Evolutionary conservation across 2,113 vertebrate genomes (phyloP).

Genomic region (Rhea americana): DNA sequence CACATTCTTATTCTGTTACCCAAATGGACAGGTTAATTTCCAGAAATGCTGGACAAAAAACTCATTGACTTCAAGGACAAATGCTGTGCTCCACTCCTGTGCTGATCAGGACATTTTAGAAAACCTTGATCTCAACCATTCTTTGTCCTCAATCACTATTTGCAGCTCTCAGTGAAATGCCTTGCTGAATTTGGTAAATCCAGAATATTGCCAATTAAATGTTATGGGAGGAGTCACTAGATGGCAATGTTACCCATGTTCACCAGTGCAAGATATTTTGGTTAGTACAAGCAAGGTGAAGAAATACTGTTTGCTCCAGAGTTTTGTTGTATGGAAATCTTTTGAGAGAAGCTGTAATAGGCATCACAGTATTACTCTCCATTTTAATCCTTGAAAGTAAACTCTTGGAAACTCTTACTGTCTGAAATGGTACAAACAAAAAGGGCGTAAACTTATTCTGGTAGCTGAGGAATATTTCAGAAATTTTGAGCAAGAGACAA

Average conservation of each 20-base stretch:
- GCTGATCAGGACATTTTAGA: background rate
- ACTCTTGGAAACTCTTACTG: background rate
- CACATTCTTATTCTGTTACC: background rate
- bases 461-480: background rate
- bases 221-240: slow-evolving; percentile 40
- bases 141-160: background rate
- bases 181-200: background rate
- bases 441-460: background rate
- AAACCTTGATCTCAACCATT: background rate
- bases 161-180: background rate
- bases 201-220: background rate
- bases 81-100: background rate
- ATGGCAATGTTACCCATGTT: slow-evolving; percentile 37
- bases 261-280: background rate
- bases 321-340: background rate
- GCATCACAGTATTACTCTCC: background rate
- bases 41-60: background rate
- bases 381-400: background rate
- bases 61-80: background rate
- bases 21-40: background rate
- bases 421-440: background rate
- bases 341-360: background rate
- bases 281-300: background rate
- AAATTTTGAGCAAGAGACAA: background rate
- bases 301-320: background rate